Evolutionary conservation across 2,113 vertebrate species (phyloP).

Genomic region (Fregata magnificens): DNA sequence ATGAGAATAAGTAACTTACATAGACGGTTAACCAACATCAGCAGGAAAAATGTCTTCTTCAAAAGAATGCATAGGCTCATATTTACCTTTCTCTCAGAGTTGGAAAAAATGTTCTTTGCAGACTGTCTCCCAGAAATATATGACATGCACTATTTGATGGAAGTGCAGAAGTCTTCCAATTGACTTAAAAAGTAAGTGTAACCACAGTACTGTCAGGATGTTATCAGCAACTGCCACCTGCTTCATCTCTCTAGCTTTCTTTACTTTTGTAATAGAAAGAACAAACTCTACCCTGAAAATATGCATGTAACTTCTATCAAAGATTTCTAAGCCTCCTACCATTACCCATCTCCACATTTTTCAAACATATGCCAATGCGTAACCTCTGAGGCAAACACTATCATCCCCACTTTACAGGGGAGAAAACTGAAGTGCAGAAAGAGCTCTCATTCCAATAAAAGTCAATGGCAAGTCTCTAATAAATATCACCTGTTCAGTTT

Average conservation of each 20-base stretch:
- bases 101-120: background rate
- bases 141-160: background rate
- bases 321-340: background rate
- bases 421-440: background rate
- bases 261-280: background rate
- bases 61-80: background rate
- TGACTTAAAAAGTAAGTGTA: background rate
- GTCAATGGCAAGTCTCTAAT: background rate
- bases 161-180: background rate
- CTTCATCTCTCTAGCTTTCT: background rate
- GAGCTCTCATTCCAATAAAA: background rate
- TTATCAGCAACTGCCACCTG: slow-evolving; percentile 17
- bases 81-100: background rate
- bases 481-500: background rate
- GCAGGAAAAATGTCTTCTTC: background rate
- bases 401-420: background rate
- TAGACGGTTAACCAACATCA: background rate
- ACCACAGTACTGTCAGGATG: background rate
- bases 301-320: background rate
- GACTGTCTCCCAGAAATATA: background rate
- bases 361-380: background rate
- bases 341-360: background rate
- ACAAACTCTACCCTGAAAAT: background rate
- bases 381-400: background rate
- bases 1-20: background rate